Percentiles rank a stretch among this genome's conserved stretches.
Evolutionary conservation across 1,140 invertebrate genomes (phyloP).

Genomic region (Heliconius congener): DNA sequence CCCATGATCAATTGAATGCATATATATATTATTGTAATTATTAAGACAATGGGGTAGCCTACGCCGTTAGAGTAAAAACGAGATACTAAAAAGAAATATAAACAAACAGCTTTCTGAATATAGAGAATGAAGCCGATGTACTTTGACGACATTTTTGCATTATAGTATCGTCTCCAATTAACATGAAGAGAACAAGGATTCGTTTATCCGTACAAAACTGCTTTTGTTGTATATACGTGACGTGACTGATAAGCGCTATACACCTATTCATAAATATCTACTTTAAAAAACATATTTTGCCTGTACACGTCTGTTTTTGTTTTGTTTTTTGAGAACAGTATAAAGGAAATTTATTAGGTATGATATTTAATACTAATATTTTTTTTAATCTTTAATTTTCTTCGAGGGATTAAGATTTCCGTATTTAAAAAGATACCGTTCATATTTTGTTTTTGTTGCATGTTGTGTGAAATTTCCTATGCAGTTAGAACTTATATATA

Average conservation of each 20-base stretch:
- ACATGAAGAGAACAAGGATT: slow-evolving; percentile 46
- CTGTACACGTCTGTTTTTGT: not conserved
- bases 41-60: not conserved
- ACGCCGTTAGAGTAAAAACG: not conserved
- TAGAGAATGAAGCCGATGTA: slow-evolving; percentile 29
- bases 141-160: slow-evolving; percentile 30
- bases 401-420: no score
- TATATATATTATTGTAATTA: no score
- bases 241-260: slow-evolving; percentile 24
- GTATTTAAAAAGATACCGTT: no score
- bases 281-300: slow-evolving; percentile 1
- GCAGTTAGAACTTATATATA: no score
- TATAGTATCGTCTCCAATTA: slow-evolving; percentile 34
- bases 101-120: not conserved
- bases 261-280: not conserved
- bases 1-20: no score
- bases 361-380: not conserved
- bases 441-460: no score
- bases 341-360: not conserved
- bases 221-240: slow-evolving; percentile 50
- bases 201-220: slow-evolving; percentile 50
- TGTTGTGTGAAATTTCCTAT: no score
- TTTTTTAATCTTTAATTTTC: no score
- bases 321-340: not conserved
- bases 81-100: no score